phyloP scores from a whole-genome alignment of 2,888 invertebrate species.

The Spodoptera picta region DNA sequence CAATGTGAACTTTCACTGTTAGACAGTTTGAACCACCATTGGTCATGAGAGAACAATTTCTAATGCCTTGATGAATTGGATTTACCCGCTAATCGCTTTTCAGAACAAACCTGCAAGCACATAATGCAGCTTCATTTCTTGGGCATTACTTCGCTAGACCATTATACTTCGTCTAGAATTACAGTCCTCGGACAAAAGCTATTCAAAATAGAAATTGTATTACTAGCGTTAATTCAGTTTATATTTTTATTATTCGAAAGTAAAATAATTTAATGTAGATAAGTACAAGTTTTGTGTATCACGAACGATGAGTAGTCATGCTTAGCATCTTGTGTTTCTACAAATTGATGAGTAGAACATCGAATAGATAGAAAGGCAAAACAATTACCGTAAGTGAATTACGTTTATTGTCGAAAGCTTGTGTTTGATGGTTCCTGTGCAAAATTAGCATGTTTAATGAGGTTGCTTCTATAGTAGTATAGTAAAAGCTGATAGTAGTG shows the following conservation, averaged over 20 bases:
- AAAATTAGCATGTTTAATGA: neutral
- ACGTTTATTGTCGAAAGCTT: constrained; percentile 11
- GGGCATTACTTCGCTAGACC: constrained; percentile 21
- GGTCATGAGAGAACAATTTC: constrained; percentile 74
- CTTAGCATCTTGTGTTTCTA: constrained; percentile 15
- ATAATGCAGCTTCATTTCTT: constrained; percentile 41
- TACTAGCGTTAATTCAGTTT: constrained; percentile 24
- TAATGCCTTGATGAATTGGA: constrained; percentile 64
- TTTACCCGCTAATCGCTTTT: constrained; percentile 67
- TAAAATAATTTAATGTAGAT: constrained; percentile 13
- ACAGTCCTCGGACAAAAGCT: constrained; percentile 33
- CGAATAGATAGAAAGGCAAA: constrained; percentile 33
- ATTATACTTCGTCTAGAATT: constrained; percentile 35
- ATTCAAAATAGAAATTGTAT: constrained; percentile 39
- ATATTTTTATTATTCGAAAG: constrained; percentile 34
- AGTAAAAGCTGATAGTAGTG: too few relatives aligned
- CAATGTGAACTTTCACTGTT: constrained; percentile 79
- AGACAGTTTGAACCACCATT: constrained; percentile 72
- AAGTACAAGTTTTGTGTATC: constrained; percentile 12
- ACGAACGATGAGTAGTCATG: constrained; percentile 19
- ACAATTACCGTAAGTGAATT: constrained; percentile 17
- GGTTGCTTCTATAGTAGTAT: too few relatives aligned
- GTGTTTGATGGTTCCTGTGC: neutral
- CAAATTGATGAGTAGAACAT: constrained; percentile 23
- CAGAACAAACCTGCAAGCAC: constrained; percentile 28